A percentile compares a stretch with the other conserved stretches of the same genome.
Evolutionary conservation across 1,140 invertebrate species (phyloP).

Genomic region (Meloidogyne exigua): DNA sequence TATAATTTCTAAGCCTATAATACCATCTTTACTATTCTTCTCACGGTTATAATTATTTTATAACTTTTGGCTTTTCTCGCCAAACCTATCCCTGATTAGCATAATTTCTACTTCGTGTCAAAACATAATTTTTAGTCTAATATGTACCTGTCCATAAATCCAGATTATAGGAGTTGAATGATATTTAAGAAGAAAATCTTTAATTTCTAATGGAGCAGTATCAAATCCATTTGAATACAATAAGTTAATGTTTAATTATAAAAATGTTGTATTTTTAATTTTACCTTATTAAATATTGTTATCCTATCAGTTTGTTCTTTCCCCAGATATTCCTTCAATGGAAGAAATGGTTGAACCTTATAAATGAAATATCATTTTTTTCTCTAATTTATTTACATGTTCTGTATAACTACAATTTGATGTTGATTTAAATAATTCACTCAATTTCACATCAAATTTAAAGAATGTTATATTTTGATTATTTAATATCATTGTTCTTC

Average conservation of each 20-base stretch:
- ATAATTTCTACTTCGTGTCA: no score
- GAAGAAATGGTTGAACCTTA: not conserved
- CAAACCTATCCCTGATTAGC: no score
- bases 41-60: no score
- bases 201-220: constrained; percentile 78
- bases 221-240: not conserved
- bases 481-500: not conserved
- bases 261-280: no score
- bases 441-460: not conserved
- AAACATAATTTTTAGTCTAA: no score
- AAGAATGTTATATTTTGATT: not conserved
- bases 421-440: not conserved
- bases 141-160: not conserved
- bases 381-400: not conserved
- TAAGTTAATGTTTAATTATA: no score
- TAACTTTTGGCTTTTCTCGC: no score
- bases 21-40: no score
- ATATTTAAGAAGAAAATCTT: constrained; percentile 75
- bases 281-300: not conserved
- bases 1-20: no score
- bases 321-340: not conserved
- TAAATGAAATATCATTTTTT: not conserved
- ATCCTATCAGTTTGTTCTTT: not conserved
- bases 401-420: not conserved
- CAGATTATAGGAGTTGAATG: constrained; percentile 83